Conservation (phyloP, 2,888 invertebrate species). For the Morpho helenor region DNA sequence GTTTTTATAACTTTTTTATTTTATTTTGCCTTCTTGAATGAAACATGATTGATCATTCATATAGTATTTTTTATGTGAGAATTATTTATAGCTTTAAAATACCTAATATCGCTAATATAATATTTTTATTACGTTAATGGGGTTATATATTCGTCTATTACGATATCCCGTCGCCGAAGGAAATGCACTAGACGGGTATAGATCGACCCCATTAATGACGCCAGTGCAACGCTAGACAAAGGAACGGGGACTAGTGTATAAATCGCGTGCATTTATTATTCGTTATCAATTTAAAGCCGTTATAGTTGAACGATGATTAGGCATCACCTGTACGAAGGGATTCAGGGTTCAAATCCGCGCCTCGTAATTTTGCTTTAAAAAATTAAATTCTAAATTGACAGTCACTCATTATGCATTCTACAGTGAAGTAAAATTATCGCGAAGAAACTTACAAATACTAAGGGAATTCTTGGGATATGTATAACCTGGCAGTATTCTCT, state of each 20-base stretch:
- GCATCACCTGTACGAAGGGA: too few species aligned
- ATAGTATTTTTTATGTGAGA: too few species aligned
- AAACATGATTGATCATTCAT: too few species aligned
- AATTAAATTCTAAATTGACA: too few species aligned
- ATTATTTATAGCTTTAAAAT: not conserved
- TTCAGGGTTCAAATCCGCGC: too few species aligned
- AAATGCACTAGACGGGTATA: constrained; percentile 48
- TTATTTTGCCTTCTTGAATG: too few species aligned
- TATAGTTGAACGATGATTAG: too few species aligned
- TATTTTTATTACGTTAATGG: constrained; percentile 14
- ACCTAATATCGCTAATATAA: not conserved
- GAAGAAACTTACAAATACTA: constrained; percentile 11
- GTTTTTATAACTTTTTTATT: too few species aligned
- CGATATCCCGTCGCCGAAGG: constrained; percentile 30
- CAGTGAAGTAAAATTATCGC: not conserved
- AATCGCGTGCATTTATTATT: constrained; percentile 19
- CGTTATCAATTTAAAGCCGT: constrained; percentile 19
- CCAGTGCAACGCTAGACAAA: constrained; percentile 18
- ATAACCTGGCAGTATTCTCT: not conserved
- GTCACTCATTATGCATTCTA: too few species aligned
- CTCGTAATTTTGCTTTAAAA: too few species aligned
- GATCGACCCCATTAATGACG: constrained; percentile 47
- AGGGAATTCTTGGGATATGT: not conserved
- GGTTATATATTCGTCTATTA: constrained; percentile 26
- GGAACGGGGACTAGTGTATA: constrained; percentile 16